Evolutionary conservation across 30 jellyfish, hydroid and myxozoan species (phyloP), one percentile per base, ranked within the genome.

Genomic region (Aurelia coerulea): DNA sequence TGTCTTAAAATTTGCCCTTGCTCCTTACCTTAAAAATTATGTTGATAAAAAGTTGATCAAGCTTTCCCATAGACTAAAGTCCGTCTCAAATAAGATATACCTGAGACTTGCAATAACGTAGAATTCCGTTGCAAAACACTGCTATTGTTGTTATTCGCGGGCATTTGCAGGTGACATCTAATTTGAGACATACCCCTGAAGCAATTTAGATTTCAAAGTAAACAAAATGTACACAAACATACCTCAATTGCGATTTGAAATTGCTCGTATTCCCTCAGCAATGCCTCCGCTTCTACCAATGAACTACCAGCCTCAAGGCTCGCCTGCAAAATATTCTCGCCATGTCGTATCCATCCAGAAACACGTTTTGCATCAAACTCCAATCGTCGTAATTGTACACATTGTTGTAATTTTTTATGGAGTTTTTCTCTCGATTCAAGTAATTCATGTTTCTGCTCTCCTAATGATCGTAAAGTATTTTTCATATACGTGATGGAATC

Each of bases 221-320:
- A 9, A 46, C 56, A 46, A 46, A 46, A 9, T 46, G 56, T 4
- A 46, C 6, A 9, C 56, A 50, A 23, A 7, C 96, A 2, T 60
- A 95, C 99, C 97, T 95, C 99, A 39, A 95, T 95, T 29, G 99
- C 97, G 69, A 80, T 75, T 73, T 95, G 99, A 64, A 95, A 95
- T 70, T 94, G 96, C 75, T 95, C 99, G 62, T 95, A 95, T 65
- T 95, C 99, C 62, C 99, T 71, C 92, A 95, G 53, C 80, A 87
- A 83, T 8, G 99, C 99, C 65, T 95, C 99, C 15, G 99, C 99
- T 86, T 95, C 99, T 42, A 84, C 90, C 87, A 95, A 56, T 29
- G 99, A 95, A 69, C 90, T 60, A 6, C 97, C 99, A 32, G 99
- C 96, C 59, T 90, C 99, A 37, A 83, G 97, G 15, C 93, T 84